Base-by-base conservation (phyloP, 2,797 vertebrate species). In the Typhlichthys eigenmanni region DNA sequence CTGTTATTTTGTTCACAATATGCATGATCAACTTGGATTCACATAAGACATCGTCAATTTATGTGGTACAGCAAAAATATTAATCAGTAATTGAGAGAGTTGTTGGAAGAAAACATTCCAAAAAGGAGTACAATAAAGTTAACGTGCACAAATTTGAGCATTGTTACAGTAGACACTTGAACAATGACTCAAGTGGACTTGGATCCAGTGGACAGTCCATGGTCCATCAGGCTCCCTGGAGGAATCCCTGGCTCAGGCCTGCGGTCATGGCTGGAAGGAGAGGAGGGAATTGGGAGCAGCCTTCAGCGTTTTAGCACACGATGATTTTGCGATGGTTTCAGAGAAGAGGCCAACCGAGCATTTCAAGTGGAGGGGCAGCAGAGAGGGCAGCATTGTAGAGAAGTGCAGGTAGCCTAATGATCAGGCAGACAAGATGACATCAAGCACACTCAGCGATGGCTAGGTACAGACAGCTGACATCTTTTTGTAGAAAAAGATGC, bases 371-470 rank as follows among this genome's bases (percentile, higher is more conserved):
- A 50, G 13, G 81, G 79, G 78, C 67, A 82, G 80, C 52, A 51
- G 24, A 87, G 85, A 85, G 78, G 83, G 79, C 82, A 84, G 82
- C 66, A 67, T 82, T 85, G 83, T 81, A 34, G 83, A 87, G 77
- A 68, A 84, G 81, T 87, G 79, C 83, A 85, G 82, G 86, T 84
- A 83, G 82, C 60, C 75, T 85, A 83, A 88, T 86, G 85, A 88
- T 87, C 85, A 86, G 85, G 82, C 82, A 82, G 85, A 86, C 84
- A 67, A 87, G 83, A 85, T 86, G 87, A 87, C 86, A 86, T 89
- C 75, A 81, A 87, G 86, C 87, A 65, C 87, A 84, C 87, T 89
- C 78, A 83, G 82, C 78, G 85, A 87, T 43, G 75, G 79, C 75
- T 71, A 52, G 62, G 73, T 74, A 66, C 82, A 68, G 53, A 60